Evolutionary conservation across 1,140 invertebrate species (phyloP).

Genomic region (Heliconius melpomene): DNA sequence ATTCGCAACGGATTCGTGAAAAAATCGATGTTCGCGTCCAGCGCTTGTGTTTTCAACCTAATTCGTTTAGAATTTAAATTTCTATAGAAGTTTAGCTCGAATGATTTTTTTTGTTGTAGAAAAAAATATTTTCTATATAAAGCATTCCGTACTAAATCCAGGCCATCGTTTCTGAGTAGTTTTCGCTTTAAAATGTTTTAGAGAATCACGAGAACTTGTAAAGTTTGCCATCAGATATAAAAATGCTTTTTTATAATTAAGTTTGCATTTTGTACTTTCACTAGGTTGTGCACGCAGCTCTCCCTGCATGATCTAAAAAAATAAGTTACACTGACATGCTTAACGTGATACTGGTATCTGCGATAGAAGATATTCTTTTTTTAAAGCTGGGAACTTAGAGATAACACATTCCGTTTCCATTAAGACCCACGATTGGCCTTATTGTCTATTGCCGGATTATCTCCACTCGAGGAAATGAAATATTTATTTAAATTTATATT

Average conservation of each 20-base stretch:
- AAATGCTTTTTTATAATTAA: background rate
- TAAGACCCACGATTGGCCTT: too few species aligned
- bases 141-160: background rate
- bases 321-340: too few species aligned
- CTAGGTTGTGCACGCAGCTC: too few species aligned
- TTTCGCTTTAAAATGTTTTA: background rate
- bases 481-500: too few species aligned
- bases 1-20: background rate
- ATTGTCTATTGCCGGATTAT: too few species aligned
- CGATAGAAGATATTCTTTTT: too few species aligned
- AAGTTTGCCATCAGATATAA: background rate
- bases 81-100: background rate
- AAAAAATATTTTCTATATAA: background rate
- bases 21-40: slow-evolving; percentile 9
- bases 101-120: background rate
- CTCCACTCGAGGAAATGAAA: too few species aligned
- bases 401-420: too few species aligned
- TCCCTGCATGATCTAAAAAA: too few species aligned
- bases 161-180: background rate
- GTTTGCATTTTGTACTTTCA: background rate
- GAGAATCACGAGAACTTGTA: background rate
- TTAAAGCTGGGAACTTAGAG: too few species aligned
- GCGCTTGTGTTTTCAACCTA: slow-evolving; percentile 10
- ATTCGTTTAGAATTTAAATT: slow-evolving; percentile 13
- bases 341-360: too few species aligned